Conservation (phyloP, 2,113 vertebrate species). For the Anseranas semipalmata region DNA sequence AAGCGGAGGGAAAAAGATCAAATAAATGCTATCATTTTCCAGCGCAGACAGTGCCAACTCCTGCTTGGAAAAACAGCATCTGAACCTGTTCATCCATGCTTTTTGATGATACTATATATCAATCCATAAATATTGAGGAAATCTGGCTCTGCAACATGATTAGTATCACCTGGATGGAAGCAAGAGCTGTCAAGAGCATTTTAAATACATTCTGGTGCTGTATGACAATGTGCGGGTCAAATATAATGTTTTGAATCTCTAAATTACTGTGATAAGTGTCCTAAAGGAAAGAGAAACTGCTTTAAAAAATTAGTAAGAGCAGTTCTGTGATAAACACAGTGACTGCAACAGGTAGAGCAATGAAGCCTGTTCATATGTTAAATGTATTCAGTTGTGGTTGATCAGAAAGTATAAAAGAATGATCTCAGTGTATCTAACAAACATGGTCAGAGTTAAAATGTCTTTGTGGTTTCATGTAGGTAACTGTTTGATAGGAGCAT, state of each 20-base stretch:
- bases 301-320: neutral
- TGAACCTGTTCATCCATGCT: neutral
- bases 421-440: neutral
- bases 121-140: neutral
- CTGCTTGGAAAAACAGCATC: neutral
- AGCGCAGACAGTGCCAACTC: neutral
- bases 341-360: neutral
- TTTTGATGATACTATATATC: neutral
- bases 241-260: neutral
- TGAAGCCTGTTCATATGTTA: neutral
- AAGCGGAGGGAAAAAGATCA: neutral
- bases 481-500: neutral
- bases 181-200: neutral
- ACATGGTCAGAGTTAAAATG: neutral
- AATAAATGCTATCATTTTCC: neutral
- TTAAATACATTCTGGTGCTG: neutral
- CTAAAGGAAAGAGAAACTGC: neutral
- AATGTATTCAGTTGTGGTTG: neutral
- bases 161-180: neutral
- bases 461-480: neutral
- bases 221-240: fast-evolving
- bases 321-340: neutral
- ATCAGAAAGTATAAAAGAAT: neutral
- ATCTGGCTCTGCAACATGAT: neutral
- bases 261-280: neutral